Evolutionary conservation across 2,113 vertebrate species (phyloP).

Genomic region (Ciconia boyciana): DNA sequence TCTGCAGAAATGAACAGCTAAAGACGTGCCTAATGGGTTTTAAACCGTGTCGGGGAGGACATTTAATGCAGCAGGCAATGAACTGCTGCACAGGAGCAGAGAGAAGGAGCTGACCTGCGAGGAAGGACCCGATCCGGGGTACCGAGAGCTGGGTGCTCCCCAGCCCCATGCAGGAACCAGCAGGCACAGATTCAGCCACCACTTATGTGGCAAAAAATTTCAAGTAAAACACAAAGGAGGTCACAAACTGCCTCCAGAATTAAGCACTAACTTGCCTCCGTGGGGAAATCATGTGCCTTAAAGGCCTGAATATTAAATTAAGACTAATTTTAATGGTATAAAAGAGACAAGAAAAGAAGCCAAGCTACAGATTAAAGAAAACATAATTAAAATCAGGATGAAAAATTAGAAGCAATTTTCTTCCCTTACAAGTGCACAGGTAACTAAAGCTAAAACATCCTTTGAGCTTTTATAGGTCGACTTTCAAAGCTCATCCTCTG

Average conservation of each 20-base stretch:
- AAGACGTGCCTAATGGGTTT: background rate
- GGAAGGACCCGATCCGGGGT: background rate
- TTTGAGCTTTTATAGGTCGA: fast-evolving
- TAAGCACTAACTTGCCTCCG: background rate
- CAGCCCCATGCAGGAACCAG: fast-evolving
- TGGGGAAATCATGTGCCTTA: background rate
- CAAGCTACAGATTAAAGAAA: background rate
- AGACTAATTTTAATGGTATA: background rate
- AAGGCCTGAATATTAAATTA: conserved; percentile 26
- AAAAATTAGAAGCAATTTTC: background rate
- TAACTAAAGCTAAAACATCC: background rate
- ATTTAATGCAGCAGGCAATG: background rate
- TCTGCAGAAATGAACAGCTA: fast-evolving
- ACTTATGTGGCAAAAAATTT: fast-evolving
- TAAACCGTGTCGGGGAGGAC: fast-evolving
- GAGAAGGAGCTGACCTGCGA: background rate
- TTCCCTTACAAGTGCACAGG: background rate
- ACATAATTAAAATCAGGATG: background rate
- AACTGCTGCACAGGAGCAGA: background rate
- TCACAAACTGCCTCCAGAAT: background rate
- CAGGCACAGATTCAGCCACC: background rate
- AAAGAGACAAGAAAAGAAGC: background rate
- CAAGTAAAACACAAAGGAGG: background rate
- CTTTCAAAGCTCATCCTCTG: fast-evolving
- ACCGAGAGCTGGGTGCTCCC: fast-evolving